phyloP scores from a whole-genome alignment of 2,113 vertebrate species.

The Gambusia holbrooki region DNA sequence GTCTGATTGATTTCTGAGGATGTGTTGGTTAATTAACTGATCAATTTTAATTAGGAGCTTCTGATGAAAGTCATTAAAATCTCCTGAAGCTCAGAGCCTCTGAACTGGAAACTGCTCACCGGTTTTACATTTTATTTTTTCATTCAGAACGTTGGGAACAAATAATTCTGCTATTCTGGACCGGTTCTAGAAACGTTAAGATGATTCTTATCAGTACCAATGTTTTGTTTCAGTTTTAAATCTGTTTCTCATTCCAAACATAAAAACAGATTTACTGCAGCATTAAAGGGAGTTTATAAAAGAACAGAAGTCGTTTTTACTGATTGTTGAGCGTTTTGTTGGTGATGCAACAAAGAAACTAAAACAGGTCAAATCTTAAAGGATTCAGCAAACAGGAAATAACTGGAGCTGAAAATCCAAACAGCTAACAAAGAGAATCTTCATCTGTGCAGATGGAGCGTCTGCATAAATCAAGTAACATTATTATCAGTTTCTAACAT shows the following conservation, averaged over 20 bases:
- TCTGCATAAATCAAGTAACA: no score
- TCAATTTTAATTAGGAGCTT: constrained; percentile 58
- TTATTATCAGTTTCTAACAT: no score
- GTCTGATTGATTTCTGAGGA: constrained; percentile 34
- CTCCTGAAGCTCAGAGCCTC: not conserved
- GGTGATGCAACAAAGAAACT: not conserved
- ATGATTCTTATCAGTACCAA: no score
- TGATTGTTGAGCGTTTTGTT: not conserved
- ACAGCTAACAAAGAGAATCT: no score
- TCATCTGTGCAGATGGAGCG: no score
- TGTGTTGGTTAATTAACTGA: constrained; percentile 45
- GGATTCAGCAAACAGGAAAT: not conserved
- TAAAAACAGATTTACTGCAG: not conserved
- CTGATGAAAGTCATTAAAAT: constrained; percentile 7
- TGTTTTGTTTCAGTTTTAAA: no score
- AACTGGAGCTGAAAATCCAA: no score
- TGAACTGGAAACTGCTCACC: not conserved
- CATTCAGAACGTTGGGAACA: no score
- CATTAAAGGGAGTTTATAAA: not conserved
- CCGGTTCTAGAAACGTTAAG: no score
- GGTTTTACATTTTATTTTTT: not conserved
- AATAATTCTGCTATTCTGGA: no score
- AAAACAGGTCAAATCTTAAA: not conserved
- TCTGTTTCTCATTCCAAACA: not conserved
- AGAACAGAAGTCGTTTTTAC: not conserved